phyloP scores from a whole-genome alignment of 2,888 invertebrate species.

The Drosophila rellima region DNA sequence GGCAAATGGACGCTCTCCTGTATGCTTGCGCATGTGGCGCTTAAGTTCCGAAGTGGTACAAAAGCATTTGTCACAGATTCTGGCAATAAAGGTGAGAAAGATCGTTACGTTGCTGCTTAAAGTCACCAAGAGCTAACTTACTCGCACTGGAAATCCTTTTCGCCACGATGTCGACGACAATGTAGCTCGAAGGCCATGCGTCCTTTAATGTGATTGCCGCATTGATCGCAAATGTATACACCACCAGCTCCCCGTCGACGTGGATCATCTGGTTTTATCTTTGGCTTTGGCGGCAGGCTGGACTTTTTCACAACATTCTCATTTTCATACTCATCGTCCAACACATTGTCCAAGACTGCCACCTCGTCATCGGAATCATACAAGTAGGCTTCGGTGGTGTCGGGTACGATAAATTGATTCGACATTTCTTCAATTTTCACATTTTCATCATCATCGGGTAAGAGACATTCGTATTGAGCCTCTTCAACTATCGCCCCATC shows the following conservation, averaged over 20 bases:
- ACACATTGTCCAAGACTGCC: slow-evolving; percentile 66
- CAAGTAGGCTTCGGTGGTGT: slow-evolving; percentile 57
- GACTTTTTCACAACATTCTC: slow-evolving; percentile 72
- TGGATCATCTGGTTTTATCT: slow-evolving; percentile 65
- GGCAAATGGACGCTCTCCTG: slow-evolving; percentile 73
- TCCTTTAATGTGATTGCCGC: slow-evolving; percentile 72
- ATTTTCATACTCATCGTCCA: slow-evolving; percentile 69
- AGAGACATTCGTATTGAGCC: slow-evolving; percentile 65
- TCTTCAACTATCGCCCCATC: slow-evolving; percentile 57
- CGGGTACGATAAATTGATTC: slow-evolving; percentile 53
- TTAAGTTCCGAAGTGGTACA: slow-evolving; percentile 76
- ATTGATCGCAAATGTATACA: slow-evolving; percentile 71
- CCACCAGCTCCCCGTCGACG: slow-evolving; percentile 69
- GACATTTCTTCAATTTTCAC: slow-evolving; percentile 55
- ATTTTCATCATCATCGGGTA: slow-evolving; percentile 61
- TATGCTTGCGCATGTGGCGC: slow-evolving; percentile 75
- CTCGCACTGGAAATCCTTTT: slow-evolving; percentile 76
- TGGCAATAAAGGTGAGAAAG: slow-evolving; percentile 8
- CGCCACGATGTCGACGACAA: slow-evolving; percentile 74
- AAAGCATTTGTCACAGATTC: slow-evolving; percentile 72
- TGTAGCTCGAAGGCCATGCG: slow-evolving; percentile 74
- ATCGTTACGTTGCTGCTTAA: background rate
- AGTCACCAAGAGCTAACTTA: slow-evolving; percentile 27
- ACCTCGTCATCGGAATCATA: slow-evolving; percentile 73
- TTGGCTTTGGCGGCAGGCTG: slow-evolving; percentile 72